Conservation (phyloP, 2,888 invertebrate species). For the Alloplasta piceator region DNA sequence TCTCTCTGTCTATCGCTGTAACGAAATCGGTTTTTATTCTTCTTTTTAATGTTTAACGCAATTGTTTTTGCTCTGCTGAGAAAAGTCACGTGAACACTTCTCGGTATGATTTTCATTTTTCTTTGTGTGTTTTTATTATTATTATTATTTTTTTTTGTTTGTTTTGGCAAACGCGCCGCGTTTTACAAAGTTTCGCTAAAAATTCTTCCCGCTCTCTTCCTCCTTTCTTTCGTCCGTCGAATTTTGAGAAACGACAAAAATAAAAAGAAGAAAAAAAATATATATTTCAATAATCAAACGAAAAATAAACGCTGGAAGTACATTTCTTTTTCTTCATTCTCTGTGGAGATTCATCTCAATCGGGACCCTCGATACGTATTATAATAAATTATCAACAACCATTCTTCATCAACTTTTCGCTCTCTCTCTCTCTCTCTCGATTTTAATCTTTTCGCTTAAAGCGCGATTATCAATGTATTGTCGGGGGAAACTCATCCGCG, state of each 20-base stretch:
- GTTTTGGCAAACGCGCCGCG: conserved; percentile 46
- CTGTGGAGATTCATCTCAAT: conserved; percentile 37
- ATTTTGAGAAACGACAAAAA: conserved; percentile 22
- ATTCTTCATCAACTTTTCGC: conserved; percentile 32
- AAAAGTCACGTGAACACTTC: conserved; percentile 72
- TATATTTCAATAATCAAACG: no score
- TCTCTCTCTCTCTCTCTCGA: conserved; percentile 1
- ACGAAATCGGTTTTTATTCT: conserved; percentile 41
- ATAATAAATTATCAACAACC: conserved; percentile 62
- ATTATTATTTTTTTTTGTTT: conserved; percentile 23
- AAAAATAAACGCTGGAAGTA: conserved; percentile 50
- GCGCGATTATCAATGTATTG: conserved; percentile 54
- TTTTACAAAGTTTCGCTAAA: conserved; percentile 50
- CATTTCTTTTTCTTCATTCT: conserved; percentile 19
- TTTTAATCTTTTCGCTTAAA: conserved; percentile 1
- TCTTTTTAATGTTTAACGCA: conserved; percentile 12
- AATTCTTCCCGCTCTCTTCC: conserved; percentile 33
- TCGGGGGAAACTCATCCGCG: conserved; percentile 45
- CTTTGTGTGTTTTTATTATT: conserved; percentile 3
- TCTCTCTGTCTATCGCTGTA: conserved; percentile 64
- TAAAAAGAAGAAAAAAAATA: neutral
- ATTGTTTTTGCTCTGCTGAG: conserved; percentile 32
- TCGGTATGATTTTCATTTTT: conserved; percentile 64
- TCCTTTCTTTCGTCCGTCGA: conserved; percentile 23
- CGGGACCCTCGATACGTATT: conserved; percentile 53